A percentile compares a stretch with the other conserved stretches of the same genome.
Conservation (phyloP, 2,888 invertebrate genomes). For the Ennomos erosarius region DNA sequence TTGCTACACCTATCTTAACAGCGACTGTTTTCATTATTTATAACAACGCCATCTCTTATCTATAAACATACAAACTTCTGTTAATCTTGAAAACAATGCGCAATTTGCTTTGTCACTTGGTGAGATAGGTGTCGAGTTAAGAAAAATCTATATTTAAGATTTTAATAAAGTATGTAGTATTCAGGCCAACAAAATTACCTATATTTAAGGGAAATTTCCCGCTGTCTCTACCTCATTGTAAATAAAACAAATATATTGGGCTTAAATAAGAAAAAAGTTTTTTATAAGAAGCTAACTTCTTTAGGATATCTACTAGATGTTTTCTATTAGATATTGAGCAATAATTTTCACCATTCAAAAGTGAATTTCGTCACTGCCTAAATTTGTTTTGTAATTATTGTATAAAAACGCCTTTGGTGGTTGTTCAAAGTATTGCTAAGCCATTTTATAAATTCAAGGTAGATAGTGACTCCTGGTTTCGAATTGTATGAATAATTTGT, state of each 20-base stretch:
- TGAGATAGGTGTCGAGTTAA: slow-evolving; percentile 20
- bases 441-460: slow-evolving; percentile 32
- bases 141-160: slow-evolving; percentile 36
- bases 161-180: slow-evolving; percentile 43
- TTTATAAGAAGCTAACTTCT: slow-evolving; percentile 62
- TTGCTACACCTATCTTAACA: slow-evolving; percentile 31
- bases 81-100: background rate
- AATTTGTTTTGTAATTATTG: slow-evolving; percentile 41
- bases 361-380: slow-evolving; percentile 45
- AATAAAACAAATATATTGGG: slow-evolving; percentile 72
- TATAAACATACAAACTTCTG: slow-evolving; percentile 16
- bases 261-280: slow-evolving; percentile 68
- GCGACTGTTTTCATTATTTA: slow-evolving; percentile 7
- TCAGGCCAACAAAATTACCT: slow-evolving; percentile 70
- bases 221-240: slow-evolving; percentile 84
- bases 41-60: slow-evolving; percentile 33
- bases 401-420: slow-evolving; percentile 46
- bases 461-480: slow-evolving; percentile 30
- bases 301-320: slow-evolving; percentile 55
- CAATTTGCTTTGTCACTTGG: slow-evolving; percentile 4
- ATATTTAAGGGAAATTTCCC: slow-evolving; percentile 67
- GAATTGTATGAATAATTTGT: slow-evolving; percentile 13
- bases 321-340: slow-evolving; percentile 65
- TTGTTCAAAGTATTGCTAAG: slow-evolving; percentile 50
- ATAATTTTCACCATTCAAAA: slow-evolving; percentile 61